A percentile compares a stretch with the other conserved stretches of the same genome.
phyloP scores from a whole-genome alignment of 2,888 invertebrate genomes.

The Cosmorhoe ocellata region DNA sequence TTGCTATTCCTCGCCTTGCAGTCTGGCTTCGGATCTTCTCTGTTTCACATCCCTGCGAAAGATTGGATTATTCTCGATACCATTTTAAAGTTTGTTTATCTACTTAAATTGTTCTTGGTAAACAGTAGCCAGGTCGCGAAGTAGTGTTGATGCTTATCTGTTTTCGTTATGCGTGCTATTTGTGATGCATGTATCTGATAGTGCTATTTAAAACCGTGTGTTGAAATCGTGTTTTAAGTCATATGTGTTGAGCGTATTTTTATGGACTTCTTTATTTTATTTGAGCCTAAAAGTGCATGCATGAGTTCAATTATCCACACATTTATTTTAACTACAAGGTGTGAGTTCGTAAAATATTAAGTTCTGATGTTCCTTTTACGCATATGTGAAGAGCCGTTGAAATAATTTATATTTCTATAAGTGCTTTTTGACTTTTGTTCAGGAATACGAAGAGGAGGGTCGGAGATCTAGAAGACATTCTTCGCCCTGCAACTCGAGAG shows the following conservation, averaged over 20 bases:
- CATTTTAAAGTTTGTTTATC: neutral
- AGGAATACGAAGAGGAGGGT: constrained; percentile 88
- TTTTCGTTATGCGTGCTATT: constrained; percentile 48
- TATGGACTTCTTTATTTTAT: constrained; percentile 1
- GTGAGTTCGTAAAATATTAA: neutral
- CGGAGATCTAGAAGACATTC: constrained; percentile 85
- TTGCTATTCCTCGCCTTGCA: constrained; percentile 57
- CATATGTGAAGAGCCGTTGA: constrained; percentile 1
- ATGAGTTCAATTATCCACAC: neutral
- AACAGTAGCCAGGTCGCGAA: constrained; percentile 18
- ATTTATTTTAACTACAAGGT: neutral
- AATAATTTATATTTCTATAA: neutral
- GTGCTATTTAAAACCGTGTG: constrained; percentile 37
- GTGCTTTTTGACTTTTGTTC: constrained; percentile 34
- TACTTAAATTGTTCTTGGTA: constrained; percentile 7
- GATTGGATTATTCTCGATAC: constrained; percentile 14
- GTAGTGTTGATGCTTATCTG: constrained; percentile 33
- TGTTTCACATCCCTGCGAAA: constrained; percentile 54
- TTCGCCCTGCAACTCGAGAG: constrained; percentile 86
- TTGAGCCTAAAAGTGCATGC: constrained; percentile 6
- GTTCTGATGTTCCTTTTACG: neutral
- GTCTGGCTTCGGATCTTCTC: constrained; percentile 58
- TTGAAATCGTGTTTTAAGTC: constrained; percentile 27
- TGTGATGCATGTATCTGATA: constrained; percentile 49
- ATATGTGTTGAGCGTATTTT: constrained; percentile 4